Percentiles rank a stretch among this genome's conserved stretches.
These are phyloP conservation scores for Montipora cactus DNA, from an alignment of 64 coral and sea anemone genomes.

Conservation along the genomic window DNA sequence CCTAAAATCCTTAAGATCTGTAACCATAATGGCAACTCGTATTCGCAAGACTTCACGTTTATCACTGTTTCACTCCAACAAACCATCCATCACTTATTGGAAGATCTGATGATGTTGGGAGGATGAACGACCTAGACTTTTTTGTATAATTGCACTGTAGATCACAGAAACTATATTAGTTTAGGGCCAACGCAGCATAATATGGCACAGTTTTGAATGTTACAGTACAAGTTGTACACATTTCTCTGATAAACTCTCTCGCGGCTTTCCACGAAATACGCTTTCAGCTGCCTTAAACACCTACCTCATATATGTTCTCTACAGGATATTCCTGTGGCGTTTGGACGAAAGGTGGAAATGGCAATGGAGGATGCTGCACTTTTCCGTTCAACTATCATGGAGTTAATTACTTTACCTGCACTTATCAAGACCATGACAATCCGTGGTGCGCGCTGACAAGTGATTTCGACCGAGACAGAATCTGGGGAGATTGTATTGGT, in stretches of 20 bases:
- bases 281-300: not conserved
- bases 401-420: conserved; percentile 91
- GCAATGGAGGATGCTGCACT: conserved; percentile 65
- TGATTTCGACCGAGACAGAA: conserved; percentile 82
- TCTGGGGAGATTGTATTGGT: conserved; percentile 98
- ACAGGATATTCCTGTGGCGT: conserved; percentile 87
- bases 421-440: conserved; percentile 66
- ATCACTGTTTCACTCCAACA: too few species aligned
- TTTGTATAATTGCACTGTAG: too few species aligned
- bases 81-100: too few species aligned
- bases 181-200: too few species aligned
- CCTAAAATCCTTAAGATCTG: too few species aligned
- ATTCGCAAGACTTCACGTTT: too few species aligned
- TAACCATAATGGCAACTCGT: too few species aligned
- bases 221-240: too few species aligned
- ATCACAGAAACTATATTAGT: too few species aligned
- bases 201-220: too few species aligned
- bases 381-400: conserved; percentile 91
- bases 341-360: conserved; percentile 76
- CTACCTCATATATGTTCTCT: not conserved
- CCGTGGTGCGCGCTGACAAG: conserved; percentile 89
- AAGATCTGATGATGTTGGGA: too few species aligned
- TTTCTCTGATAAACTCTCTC: not conserved
- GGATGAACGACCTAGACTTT: too few species aligned
- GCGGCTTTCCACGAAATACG: not conserved